Base-by-base conservation (phyloP, 2,888 invertebrate species). In the Tortrix viridana region DNA sequence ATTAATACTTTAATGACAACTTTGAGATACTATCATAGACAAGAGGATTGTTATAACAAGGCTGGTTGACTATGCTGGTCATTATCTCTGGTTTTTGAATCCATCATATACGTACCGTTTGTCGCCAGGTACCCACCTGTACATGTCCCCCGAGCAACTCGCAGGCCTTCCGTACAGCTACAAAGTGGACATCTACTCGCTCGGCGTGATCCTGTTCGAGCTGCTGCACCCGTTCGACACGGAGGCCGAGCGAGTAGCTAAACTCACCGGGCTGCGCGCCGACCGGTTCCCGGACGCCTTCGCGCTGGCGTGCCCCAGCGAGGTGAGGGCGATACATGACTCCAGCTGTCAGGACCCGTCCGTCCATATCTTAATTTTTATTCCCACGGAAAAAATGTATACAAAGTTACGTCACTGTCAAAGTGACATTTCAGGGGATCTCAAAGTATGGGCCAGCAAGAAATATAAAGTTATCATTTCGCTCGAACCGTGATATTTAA, bases 131-230 rank as follows among this genome's bases (percentile, higher is more conserved):
- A 99, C 99, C 0, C 96, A 96, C 69, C 93, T 99, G 1, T 99
- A 99, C 86, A 99, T 99, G 99, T 98, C 98, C 43, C 99, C 99
- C 1, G 99, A 99, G 82, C 99, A 99, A 89, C 89, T 95, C 26
- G 89, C 92, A 12, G 95, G 96, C 0, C 92, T 93, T 41, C 93
- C 94, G 1, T 98, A 98, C 82, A 96, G 96, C 80, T 96, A 95
- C 86, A 98, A 98, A 87, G 98, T 98, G 59, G 99, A 99, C 85
- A 98, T 99, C 65, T 99, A 96, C 90, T 97, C 98, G 0, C 91
- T 99, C 69, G 99, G 98, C 0, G 93, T 99, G 64, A 98, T 99
- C 67, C 94, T 98, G 70, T 97, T 98, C 83, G 99, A 99, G 88
- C 83, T 99, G 61, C 91, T 99, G 46, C 95, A 96, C 57, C 97